Evolutionary conservation across 2,113 vertebrate genomes (phyloP), one percentile per base, ranked within the genome.

Genomic region (Orthonyx spaldingii): DNA sequence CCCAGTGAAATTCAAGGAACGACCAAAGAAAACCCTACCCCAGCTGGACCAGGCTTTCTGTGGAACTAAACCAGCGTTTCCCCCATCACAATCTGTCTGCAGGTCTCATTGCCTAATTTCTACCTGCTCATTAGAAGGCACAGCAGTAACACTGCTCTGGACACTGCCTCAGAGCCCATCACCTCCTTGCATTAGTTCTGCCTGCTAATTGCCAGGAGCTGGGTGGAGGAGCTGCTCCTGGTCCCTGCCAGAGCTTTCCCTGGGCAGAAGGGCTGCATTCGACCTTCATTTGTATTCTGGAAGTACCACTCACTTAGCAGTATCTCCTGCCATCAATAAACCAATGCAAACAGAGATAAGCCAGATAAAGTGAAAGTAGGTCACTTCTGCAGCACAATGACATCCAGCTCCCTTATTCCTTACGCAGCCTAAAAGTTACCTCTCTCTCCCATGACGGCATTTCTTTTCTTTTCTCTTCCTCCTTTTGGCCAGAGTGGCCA

Each of bases 321-420:
- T 94, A 94, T 97, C 94, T 96, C 90, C 78, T 96, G 64, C 93
- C 94, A 96, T 96, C 96, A 95, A 87, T 91, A 96, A 97, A 92
- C 92, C 84, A 90, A 75, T 87, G 93, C 79, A 96, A 96, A 97
- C 93, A 96, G 94, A 93, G 93, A 97, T 94, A 87, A 97, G 87
- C 82, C 94, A 96, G 90, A 96, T 90, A 93, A 95, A 97, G 79
- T 0, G 20, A 94, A 97, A 97, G 94, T 75, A 96, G 96, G 81
- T 92, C 96, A 91, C 82, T 97, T 93, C 64, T 94, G 89, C 87
- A 89, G 83, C 91, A 95, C 92, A 89, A 86, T 95, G 95, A 95
- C 69, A 87, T 90, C 94, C 91, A 89, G 69, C 74, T 90, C 47
- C 0, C 49, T 72, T 69, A 70, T 78, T 85, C 86, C 76, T 87